Percentiles rank a stretch among this genome's conserved stretches.
phyloP scores from a whole-genome alignment of 2,113 vertebrate species.

The Sebastes schlegelii region DNA sequence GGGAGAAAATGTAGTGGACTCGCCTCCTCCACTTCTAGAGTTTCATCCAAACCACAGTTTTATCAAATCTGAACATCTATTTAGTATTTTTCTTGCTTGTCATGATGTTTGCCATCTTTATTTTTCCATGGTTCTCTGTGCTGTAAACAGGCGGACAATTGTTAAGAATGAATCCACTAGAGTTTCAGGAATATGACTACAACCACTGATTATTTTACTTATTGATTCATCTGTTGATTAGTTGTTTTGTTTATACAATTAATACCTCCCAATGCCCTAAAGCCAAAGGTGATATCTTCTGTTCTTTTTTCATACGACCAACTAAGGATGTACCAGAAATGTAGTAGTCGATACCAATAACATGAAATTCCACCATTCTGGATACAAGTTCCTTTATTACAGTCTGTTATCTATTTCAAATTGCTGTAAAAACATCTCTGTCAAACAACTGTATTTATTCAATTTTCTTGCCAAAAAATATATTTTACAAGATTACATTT shows the following conservation, averaged over 20 bases:
- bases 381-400: too few species aligned
- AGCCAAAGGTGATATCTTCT: not conserved
- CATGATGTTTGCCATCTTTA: conserved; percentile 15
- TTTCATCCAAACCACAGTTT: conserved; percentile 56
- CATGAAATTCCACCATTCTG: too few species aligned
- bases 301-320: not conserved
- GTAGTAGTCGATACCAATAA: too few species aligned
- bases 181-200: not conserved
- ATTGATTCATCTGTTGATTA: not conserved
- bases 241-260: not conserved
- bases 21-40: conserved; percentile 24
- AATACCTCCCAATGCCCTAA: not conserved
- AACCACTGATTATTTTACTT: not conserved
- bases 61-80: conserved; percentile 39
- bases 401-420: too few species aligned
- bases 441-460: too few species aligned
- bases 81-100: conserved; percentile 26
- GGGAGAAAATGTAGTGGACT: conserved; percentile 32
- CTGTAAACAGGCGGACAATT: not conserved
- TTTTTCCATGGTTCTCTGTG: conserved; percentile 31
- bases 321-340: too few species aligned
- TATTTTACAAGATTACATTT: too few species aligned
- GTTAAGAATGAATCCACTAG: not conserved
- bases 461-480: too few species aligned
- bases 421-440: too few species aligned